phyloP scores from a whole-genome alignment of 1,140 invertebrate species.

The Eufriesea mexicana region DNA sequence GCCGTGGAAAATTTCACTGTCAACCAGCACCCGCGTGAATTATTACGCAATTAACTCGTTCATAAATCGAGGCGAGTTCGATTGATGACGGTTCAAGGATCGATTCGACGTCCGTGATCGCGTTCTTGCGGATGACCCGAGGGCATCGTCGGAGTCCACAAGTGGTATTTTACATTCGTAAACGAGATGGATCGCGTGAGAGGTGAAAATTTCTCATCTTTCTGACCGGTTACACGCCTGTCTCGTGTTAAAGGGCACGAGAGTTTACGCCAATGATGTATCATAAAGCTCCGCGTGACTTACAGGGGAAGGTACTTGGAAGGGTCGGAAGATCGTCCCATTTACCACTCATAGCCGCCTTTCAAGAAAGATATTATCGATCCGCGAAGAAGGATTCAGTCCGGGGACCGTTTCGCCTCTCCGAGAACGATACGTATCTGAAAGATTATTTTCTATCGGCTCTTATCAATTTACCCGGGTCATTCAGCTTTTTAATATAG shows the following conservation, averaged over 20 bases:
- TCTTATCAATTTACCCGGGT: conserved; percentile 19
- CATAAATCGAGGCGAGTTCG: too few relatives aligned
- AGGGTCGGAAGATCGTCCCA: conserved; percentile 50
- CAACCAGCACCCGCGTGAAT: background rate
- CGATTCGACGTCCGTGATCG: too few relatives aligned
- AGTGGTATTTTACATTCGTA: too few relatives aligned
- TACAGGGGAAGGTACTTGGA: conserved; percentile 34
- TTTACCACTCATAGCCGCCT: conserved; percentile 49
- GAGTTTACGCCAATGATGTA: conserved; percentile 39
- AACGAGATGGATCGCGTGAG: background rate
- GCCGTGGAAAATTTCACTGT: background rate
- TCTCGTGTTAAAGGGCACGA: conserved; percentile 44
- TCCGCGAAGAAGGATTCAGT: conserved; percentile 37
- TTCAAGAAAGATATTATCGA: conserved; percentile 53
- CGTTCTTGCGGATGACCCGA: too few relatives aligned
- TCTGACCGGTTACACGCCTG: conserved; percentile 22
- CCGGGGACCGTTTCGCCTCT: conserved; percentile 29
- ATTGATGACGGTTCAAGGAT: background rate
- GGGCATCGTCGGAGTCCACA: too few relatives aligned
- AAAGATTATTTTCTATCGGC: conserved; percentile 16
- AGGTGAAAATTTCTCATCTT: background rate
- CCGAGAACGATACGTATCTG: background rate
- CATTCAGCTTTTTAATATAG: conserved; percentile 11
- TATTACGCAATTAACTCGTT: conserved; percentile 14
- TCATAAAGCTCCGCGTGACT: conserved; percentile 18